A percentile compares a stretch with the other conserved stretches of the same genome.
phyloP scores from a whole-genome alignment of 2,888 invertebrate genomes.

The Pheosia tremula region DNA sequence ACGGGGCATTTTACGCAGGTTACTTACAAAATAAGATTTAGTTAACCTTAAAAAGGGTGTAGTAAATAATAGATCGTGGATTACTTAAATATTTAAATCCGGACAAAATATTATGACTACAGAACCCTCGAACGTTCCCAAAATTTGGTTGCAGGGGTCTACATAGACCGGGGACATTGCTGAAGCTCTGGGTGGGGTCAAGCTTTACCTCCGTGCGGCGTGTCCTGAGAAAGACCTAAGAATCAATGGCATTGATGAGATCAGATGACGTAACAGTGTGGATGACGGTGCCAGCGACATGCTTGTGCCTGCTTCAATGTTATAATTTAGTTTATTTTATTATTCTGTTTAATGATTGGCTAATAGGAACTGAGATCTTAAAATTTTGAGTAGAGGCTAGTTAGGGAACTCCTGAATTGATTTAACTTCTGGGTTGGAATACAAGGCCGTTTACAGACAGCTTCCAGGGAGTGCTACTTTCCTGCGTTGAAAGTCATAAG shows the following conservation, averaged over 20 bases:
- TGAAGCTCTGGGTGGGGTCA: slow-evolving; percentile 73
- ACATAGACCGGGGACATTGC: slow-evolving; percentile 74
- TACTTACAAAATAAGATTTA: no score
- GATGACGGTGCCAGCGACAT: slow-evolving; percentile 74
- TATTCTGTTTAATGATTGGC: slow-evolving; percentile 13
- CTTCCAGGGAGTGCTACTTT: no score
- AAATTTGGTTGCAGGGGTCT: slow-evolving; percentile 77
- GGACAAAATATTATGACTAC: slow-evolving; percentile 8
- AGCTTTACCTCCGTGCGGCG: slow-evolving; percentile 80
- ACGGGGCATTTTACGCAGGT: no score
- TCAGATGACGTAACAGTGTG: slow-evolving; percentile 66
- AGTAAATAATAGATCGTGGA: no score
- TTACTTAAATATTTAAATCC: no score
- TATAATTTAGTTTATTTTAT: slow-evolving; percentile 33
- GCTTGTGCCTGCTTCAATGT: slow-evolving; percentile 58
- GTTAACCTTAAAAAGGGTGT: no score
- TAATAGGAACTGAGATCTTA: slow-evolving; percentile 1
- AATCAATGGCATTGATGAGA: slow-evolving; percentile 80
- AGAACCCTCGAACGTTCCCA: slow-evolving; percentile 57
- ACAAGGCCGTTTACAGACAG: background rate
- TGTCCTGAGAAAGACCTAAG: slow-evolving; percentile 84
- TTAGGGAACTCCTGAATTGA: no score
- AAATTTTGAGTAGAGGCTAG: background rate
- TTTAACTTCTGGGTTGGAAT: no score
- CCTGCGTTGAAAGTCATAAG: no score